Base-by-base conservation (phyloP, 2,888 invertebrate species). In the Thymelicus acteon region DNA sequence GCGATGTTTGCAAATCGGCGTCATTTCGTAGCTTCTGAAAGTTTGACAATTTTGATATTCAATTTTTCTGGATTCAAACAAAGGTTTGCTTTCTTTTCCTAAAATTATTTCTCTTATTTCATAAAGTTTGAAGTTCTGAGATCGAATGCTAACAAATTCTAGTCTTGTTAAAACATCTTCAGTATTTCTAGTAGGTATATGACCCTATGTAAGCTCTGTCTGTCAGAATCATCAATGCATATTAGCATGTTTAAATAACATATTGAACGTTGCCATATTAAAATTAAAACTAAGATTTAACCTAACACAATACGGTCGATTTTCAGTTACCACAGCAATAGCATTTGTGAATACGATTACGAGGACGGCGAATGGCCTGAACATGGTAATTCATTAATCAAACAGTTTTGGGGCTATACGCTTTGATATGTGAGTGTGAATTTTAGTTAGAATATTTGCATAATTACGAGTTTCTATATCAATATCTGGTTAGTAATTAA, bases 1-100 rank as follows among this genome's bases (percentile, higher is more conserved):
- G 72, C 0, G 83, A 85, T 6, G 91, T 83, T 70, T 93, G 90
- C 31, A 90, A 57, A 24, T 88, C 87, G 0, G 84, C 92, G 77
- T 92, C 91, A 62, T 77, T 80, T 65, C 82, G 80, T 19, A 82
- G 44, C 74, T 79, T 79, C 84, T 82, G 68, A 48, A 64, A 68
- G 13, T 12, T 31, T 31, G n/a, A n/a, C 3, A 31, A 31, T 31
- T 5, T 31, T 31, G n/a, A n/a, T n/a, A n/a, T n/a, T n/a, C n/a
- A n/a, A n/a, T 31, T 31, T 31, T 31, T 31, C 31, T 2, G 31
- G 31, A 31, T 31, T 31, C 31, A 31, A 31, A 5, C 4, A 31
- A 31, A 31, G 31, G 2, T 31, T 19, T 19, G 19, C 19, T 19
- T 19, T 19, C 19, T 19, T 19, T 19, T 19, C 19, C 19, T 19